Conservation (phyloP, 2,113 vertebrate genomes). For the Struthidea cinerea region DNA sequence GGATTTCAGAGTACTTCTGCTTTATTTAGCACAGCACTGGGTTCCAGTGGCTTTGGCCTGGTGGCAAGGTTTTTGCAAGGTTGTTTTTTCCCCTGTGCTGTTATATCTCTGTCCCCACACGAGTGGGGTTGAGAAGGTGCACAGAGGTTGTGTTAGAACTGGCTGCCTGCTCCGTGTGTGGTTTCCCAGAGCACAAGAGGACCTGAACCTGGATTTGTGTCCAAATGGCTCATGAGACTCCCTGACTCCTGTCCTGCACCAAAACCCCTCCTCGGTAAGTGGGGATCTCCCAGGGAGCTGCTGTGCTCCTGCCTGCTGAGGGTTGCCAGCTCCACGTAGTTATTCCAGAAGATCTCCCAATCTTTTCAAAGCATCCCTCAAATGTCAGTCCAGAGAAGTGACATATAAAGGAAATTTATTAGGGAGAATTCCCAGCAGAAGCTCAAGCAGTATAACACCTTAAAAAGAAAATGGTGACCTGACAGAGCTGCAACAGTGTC, state of each 20-base stretch:
- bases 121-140: background rate
- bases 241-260: background rate
- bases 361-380: background rate
- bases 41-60: background rate
- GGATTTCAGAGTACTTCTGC: background rate
- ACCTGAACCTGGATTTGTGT: background rate
- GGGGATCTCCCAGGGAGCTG: background rate
- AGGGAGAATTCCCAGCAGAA: slow-evolving; percentile 27
- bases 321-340: background rate
- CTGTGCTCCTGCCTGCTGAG: background rate
- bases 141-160: rapidly evolving
- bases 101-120: rapidly evolving
- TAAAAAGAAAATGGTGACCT: slow-evolving; percentile 25
- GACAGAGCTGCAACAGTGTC: background rate
- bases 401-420: slow-evolving; percentile 35
- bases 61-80: background rate
- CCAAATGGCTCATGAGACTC: background rate
- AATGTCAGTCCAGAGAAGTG: slow-evolving; percentile 1
- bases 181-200: background rate
- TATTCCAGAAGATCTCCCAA: background rate
- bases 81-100: background rate
- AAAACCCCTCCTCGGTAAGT: no score
- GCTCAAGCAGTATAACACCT: slow-evolving; percentile 6
- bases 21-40: background rate
- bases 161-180: rapidly evolving